Evolutionary conservation across 2,113 vertebrate genomes (phyloP).

Genomic region (Odocoileus hemionus): DNA sequence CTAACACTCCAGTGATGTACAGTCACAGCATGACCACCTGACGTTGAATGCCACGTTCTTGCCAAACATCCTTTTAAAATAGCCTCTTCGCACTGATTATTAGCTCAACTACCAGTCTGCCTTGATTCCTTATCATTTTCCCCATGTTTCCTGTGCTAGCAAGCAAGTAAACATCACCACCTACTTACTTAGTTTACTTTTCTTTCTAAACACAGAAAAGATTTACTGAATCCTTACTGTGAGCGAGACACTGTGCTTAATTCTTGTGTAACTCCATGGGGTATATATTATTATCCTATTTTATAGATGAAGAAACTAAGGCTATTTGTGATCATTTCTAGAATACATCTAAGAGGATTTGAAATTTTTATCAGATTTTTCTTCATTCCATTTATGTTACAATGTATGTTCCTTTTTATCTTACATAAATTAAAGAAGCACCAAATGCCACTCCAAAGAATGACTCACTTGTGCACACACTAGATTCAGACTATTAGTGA

Average conservation of each 20-base stretch:
- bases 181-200: neutral
- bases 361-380: conserved; percentile 25
- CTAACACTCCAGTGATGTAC: neutral
- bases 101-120: neutral
- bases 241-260: neutral
- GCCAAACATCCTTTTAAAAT: neutral
- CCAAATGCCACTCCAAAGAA: neutral
- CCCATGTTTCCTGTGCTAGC: neutral
- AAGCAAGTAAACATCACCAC: neutral
- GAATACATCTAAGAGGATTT: neutral
- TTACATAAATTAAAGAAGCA: conserved; percentile 5
- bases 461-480: neutral
- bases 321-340: neutral
- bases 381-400: neutral
- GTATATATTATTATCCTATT: neutral
- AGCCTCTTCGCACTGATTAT: neutral
- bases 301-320: conserved; percentile 7
- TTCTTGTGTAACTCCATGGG: neutral
- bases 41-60: neutral
- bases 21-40: neutral
- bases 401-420: neutral
- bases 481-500: neutral
- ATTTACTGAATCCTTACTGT: neutral
- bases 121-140: neutral
- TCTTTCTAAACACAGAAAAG: neutral